phyloP scores from a whole-genome alignment of 2,113 vertebrate species.

The Monopterus albus region DNA sequence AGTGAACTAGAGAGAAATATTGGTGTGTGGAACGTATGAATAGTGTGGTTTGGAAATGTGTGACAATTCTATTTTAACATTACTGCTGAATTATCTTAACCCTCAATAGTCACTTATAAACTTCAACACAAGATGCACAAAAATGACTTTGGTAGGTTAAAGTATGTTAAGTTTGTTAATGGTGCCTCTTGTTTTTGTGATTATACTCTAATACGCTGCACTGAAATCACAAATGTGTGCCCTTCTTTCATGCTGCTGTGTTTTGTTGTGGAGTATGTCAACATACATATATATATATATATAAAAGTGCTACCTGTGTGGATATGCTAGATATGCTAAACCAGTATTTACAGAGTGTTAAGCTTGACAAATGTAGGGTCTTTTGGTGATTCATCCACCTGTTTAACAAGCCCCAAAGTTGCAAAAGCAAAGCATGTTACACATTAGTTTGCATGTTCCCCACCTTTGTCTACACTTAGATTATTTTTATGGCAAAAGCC shows the following conservation, averaged over 20 bases:
- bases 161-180: not conserved
- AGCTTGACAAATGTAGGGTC: constrained; percentile 1
- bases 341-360: not conserved
- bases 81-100: not conserved
- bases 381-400: not conserved
- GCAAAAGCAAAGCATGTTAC: too few species aligned
- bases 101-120: not conserved
- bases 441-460: not conserved
- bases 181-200: not conserved
- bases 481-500: not conserved
- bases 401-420: not conserved
- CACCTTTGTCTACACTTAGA: not conserved
- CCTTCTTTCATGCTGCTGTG: not conserved
- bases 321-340: not conserved
- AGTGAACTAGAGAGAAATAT: constrained; percentile 3
- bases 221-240: not conserved
- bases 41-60: not conserved
- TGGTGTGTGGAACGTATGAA: not conserved
- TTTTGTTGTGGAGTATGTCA: not conserved
- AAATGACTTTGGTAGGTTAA: not conserved
- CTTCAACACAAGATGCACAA: not conserved
- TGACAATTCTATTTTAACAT: not conserved
- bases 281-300: too few species aligned
- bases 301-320: not conserved
- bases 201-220: not conserved